Conservation (phyloP, 1,140 invertebrate species). For the Trissolcus basalis region DNA sequence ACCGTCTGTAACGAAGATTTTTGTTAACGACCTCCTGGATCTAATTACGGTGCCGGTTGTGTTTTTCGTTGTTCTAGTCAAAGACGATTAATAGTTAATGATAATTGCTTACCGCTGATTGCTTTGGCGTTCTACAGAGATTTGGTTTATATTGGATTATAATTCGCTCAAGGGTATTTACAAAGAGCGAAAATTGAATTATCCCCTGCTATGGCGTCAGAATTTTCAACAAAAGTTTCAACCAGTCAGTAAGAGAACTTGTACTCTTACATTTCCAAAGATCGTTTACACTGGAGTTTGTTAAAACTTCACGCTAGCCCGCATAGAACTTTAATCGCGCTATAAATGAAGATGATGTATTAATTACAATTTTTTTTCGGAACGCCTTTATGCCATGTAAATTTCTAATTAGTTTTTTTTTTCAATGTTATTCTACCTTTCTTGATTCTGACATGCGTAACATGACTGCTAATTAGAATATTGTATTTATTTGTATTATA, state of each 20-base stretch:
- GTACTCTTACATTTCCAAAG: slow-evolving; percentile 14
- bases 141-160: neutral
- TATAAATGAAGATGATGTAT: neutral
- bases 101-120: neutral
- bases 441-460: too few relatives aligned
- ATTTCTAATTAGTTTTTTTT: too few relatives aligned
- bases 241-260: too few relatives aligned
- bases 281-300: slow-evolving; percentile 21
- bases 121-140: slow-evolving; percentile 1
- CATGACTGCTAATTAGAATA: too few relatives aligned
- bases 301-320: slow-evolving; percentile 12
- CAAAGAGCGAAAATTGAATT: slow-evolving; percentile 13
- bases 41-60: slow-evolving; percentile 2
- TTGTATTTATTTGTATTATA: too few relatives aligned
- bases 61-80: neutral
- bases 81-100: neutral
- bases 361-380: too few relatives aligned
- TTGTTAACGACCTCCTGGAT: slow-evolving; percentile 2
- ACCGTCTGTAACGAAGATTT: slow-evolving; percentile 18
- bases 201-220: too few relatives aligned
- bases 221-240: too few relatives aligned
- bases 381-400: too few relatives aligned
- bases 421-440: too few relatives aligned
- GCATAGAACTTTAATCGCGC: slow-evolving; percentile 19
- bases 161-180: slow-evolving; percentile 9